Percentiles rank a stretch among this genome's conserved stretches.
These are phyloP conservation scores for Melanocharis versteri DNA, from an alignment of 2,113 vertebrate species.

Conservation along the genomic window DNA sequence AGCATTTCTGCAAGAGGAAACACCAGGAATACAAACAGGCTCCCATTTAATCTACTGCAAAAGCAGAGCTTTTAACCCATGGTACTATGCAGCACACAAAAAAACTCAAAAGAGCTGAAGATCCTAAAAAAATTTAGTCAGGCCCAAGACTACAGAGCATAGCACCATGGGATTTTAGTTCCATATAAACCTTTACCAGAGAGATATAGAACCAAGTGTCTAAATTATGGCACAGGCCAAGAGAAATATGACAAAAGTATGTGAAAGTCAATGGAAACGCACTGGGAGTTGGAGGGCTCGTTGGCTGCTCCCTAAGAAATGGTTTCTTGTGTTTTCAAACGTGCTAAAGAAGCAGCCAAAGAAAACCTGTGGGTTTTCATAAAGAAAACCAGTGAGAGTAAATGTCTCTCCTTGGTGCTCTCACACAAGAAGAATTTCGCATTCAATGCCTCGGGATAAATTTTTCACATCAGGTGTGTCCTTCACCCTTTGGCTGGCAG, in stretches of 20 bases:
- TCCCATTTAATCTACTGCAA: not conserved
- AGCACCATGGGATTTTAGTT: not conserved
- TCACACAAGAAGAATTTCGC: not conserved
- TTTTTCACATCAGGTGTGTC: not conserved
- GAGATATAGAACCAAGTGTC: not conserved
- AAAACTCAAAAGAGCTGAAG: not conserved
- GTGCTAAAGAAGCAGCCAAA: constrained; percentile 1
- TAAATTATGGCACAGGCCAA: constrained; percentile 10
- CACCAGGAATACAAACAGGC: not conserved
- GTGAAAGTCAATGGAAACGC: constrained; percentile 14
- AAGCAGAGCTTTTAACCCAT: not conserved
- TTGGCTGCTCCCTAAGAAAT: constrained; percentile 1
- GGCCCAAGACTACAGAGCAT: not conserved
- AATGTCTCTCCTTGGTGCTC: not conserved
- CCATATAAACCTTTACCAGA: not conserved
- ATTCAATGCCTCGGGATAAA: not conserved
- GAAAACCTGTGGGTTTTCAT: constrained; percentile 16
- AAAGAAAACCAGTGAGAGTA: not conserved
- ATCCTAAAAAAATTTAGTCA: not conserved
- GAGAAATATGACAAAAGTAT: constrained; percentile 20
- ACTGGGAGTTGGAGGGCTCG: not conserved
- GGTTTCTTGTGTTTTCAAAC: not conserved
- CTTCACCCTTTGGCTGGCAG: not conserved
- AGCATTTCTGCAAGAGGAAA: not conserved
- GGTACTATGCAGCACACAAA: not conserved